Base-by-base conservation (phyloP, 1,140 invertebrate species). In the Pachyrhynchus sulphureomaculatus region DNA sequence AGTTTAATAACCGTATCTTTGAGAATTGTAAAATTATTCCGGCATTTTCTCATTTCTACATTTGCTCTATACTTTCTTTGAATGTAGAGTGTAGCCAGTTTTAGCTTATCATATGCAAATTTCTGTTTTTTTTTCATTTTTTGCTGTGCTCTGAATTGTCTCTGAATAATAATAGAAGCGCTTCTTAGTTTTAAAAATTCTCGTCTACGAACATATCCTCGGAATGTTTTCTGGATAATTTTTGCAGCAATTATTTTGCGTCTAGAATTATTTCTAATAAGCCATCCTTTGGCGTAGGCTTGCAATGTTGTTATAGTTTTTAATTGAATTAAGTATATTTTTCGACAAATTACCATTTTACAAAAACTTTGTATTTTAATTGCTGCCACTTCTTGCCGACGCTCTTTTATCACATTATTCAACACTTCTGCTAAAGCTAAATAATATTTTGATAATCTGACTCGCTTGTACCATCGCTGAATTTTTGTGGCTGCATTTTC, bases 21-120 rank as follows among this genome's bases (percentile, higher is more conserved):
- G 56, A 76, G 68, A 66, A 68, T 68, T 87, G 84, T 17, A 88
- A 83, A 17, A 70, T 70, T 21, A 70, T 79, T 1, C 82, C 82
- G 2, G 83, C 80, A 8, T 69, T 67, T 44, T 81, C 76, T 51
- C 47, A 68, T 34, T 65, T n/a, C 33, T n/a, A 0, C 76, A 33
- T 72, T 72, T 9, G 76, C 69, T 71, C 71, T 78, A 62, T 76
- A 80, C 65, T 75, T 73, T 2, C 29, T 69, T 71, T 86, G 84
- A 33, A 86, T 72, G 1, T 58, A 51, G 8, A 75, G 66, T 20
- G 73, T 73, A 6, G 78, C 70, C 9, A 67, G 59, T 57, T 71
- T 74, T 12, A 79, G 63, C 20, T 6, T 39, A 12, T 65, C 17
- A 63, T 72, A 78, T 12, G 65, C 26, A 6, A 17, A 32, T 67